These are phyloP conservation scores for Trichogramma dendrolimi DNA, from an alignment of 2,888 invertebrate genomes.

Conservation along the genomic window DNA sequence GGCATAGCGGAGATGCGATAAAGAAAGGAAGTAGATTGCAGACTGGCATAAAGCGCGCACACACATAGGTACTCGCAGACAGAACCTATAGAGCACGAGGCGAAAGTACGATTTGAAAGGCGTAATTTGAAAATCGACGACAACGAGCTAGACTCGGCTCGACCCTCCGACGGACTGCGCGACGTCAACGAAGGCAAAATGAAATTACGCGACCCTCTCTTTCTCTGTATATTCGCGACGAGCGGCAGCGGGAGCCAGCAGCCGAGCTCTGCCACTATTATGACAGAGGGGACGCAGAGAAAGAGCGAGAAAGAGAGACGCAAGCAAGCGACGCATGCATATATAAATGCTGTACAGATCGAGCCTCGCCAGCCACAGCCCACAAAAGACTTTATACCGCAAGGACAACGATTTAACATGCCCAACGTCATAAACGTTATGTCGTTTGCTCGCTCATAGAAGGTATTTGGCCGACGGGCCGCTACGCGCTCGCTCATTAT, in stretches of 20 bases:
- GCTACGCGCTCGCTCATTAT: no score
- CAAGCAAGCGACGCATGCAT: background rate
- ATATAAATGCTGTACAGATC: conserved; percentile 41
- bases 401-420: conserved; percentile 18
- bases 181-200: conserved; percentile 40
- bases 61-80: no score
- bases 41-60: no score
- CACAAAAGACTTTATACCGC: conserved; percentile 12
- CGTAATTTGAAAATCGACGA: conserved; percentile 51
- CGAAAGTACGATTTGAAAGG: conserved; percentile 46
- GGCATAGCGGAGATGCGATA: background rate
- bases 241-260: conserved; percentile 29
- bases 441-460: conserved; percentile 12
- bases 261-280: conserved; percentile 20
- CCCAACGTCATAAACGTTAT: no score
- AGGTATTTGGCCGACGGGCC: conserved; percentile 12
- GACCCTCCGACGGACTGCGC: conserved; percentile 49
- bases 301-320: no score
- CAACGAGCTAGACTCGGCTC: conserved; percentile 35
- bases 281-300: no score
- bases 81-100: background rate
- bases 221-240: background rate
- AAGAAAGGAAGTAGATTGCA: no score
- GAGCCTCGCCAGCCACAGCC: conserved; percentile 33
- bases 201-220: conserved; percentile 51